Evolutionary conservation across 92 coral and sea anemone genomes (phyloP).

Genomic region (Phymanthus crucifer): DNA sequence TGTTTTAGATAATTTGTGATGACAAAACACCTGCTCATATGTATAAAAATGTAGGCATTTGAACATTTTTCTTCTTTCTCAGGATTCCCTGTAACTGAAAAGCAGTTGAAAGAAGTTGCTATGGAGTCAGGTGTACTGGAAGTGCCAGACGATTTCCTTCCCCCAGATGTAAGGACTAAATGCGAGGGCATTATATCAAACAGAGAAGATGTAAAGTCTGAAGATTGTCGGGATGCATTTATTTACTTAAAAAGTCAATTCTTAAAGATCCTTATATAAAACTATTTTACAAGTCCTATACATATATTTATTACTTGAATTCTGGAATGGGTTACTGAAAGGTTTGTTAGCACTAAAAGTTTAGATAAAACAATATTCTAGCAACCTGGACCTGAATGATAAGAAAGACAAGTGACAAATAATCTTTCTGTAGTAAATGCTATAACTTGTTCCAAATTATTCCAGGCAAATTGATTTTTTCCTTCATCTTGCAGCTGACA

Average conservation of each 20-base stretch:
- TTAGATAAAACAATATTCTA: slow-evolving; percentile 5
- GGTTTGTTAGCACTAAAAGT: slow-evolving; percentile 10
- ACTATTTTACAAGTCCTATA: background rate
- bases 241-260: slow-evolving; percentile 43
- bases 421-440: slow-evolving; percentile 3
- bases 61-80: slow-evolving; percentile 2
- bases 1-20: no score
- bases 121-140: slow-evolving; percentile 48
- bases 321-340: slow-evolving; percentile 16
- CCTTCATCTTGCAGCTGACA: slow-evolving; percentile 7
- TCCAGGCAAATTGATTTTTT: slow-evolving; percentile 10
- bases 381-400: slow-evolving; percentile 8
- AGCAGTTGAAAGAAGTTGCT: slow-evolving; percentile 61
- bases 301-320: slow-evolving; percentile 8
- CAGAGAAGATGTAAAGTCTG: slow-evolving; percentile 42
- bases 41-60: no score
- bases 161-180: slow-evolving; percentile 47
- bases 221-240: slow-evolving; percentile 61
- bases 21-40: no score
- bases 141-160: slow-evolving; percentile 39
- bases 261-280: slow-evolving; percentile 2
- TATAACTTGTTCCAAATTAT: slow-evolving; percentile 12
- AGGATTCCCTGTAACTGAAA: slow-evolving; percentile 47
- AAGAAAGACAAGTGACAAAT: background rate
- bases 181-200: slow-evolving; percentile 59